Conservation (phyloP, 2,113 vertebrate species). For the Boulengeromyrus knoepffleri region DNA sequence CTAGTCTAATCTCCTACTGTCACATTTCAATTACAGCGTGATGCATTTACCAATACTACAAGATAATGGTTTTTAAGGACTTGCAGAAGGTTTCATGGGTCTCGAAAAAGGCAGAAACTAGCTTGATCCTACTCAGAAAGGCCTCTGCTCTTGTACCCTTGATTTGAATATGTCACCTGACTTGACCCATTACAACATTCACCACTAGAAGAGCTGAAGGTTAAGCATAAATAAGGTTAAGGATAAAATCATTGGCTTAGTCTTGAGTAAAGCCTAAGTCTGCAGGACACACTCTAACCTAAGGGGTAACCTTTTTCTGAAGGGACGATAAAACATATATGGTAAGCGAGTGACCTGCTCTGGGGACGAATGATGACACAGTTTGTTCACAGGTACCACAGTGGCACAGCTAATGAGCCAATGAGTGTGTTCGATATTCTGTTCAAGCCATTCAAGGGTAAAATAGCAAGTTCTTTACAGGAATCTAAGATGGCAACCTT, state of each 20-base stretch:
- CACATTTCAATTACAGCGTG: neutral
- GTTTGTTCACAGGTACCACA: neutral
- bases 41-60: neutral
- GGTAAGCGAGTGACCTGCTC: neutral
- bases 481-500: neutral
- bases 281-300: neutral
- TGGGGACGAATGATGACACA: neutral
- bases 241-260: neutral
- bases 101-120: neutral
- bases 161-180: neutral
- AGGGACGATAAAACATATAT: neutral
- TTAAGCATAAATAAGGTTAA: neutral
- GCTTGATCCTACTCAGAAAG: neutral
- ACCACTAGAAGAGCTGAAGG: neutral
- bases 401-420: neutral
- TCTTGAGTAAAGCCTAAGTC: neutral
- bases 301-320: neutral
- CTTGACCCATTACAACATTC: neutral
- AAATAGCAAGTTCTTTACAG: neutral
- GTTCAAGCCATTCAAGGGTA: neutral
- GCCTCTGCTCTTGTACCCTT: neutral
- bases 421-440: neutral
- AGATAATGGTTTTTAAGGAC: neutral
- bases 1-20: conserved; percentile 7
- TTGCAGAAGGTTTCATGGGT: neutral